phyloP scores from a whole-genome alignment of 2,113 vertebrate species.

The Entelurus aequoreus region DNA sequence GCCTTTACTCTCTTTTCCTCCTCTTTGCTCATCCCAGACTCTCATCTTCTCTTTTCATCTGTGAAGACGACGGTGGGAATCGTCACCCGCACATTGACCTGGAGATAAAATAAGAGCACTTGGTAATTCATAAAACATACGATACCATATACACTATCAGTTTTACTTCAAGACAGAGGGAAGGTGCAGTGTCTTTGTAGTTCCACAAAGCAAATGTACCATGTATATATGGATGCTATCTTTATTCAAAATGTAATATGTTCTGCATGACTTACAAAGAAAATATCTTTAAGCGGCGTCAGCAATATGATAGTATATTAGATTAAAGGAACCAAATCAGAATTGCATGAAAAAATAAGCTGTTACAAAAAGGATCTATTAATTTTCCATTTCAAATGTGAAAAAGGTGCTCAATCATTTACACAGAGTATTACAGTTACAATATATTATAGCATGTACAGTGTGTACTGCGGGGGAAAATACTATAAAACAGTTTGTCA shows the following conservation, averaged over 20 bases:
- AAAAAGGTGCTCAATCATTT: not conserved
- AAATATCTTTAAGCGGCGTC: not conserved
- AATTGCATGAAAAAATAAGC: slow-evolving; percentile 9
- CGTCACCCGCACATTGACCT: slow-evolving; percentile 3
- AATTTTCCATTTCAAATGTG: too few species aligned
- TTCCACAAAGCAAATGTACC: not conserved
- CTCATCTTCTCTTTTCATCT: slow-evolving; percentile 37
- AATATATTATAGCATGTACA: not conserved
- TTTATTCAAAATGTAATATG: not conserved
- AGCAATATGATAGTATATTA: not conserved
- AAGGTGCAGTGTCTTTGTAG: slow-evolving; percentile 3
- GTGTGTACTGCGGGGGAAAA: not conserved
- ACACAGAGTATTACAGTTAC: not conserved
- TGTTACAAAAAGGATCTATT: not conserved
- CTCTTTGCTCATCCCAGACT: not conserved
- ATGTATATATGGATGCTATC: not conserved
- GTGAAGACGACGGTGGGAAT: slow-evolving; percentile 35
- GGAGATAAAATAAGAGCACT: slow-evolving; percentile 22
- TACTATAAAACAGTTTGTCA: not conserved
- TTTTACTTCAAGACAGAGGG: slow-evolving; percentile 12
- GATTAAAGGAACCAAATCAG: slow-evolving; percentile 1
- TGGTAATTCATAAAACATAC: slow-evolving; percentile 37
- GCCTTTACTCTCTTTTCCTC: slow-evolving; percentile 14
- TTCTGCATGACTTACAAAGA: not conserved
- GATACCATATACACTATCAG: slow-evolving; percentile 2